Conservation (phyloP, 2,888 invertebrate species). For the Cynaeus angustus region DNA sequence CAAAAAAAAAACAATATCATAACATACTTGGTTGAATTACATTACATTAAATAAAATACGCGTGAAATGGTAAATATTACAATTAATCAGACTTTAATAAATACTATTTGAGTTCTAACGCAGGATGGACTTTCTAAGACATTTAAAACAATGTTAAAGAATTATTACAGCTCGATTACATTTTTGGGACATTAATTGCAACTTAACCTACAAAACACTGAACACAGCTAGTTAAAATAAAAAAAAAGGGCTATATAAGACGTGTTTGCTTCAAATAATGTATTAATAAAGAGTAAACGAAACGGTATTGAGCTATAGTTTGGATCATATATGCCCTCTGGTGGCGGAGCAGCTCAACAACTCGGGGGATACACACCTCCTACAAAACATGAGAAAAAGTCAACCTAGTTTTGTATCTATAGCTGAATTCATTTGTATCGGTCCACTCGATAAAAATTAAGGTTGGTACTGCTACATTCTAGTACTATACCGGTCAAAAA, state of each 20-base stretch:
- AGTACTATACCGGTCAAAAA: no score
- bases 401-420: no score
- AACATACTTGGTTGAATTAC: constrained; percentile 22
- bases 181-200: constrained; percentile 36
- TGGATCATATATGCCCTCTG: constrained; percentile 93
- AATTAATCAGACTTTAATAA: constrained; percentile 50
- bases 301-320: constrained; percentile 91
- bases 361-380: constrained; percentile 90
- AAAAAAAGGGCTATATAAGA: constrained; percentile 78
- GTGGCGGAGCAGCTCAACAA: constrained; percentile 86
- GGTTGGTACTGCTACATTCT: no score
- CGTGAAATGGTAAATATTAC: constrained; percentile 44
- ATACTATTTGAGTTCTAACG: constrained; percentile 45
- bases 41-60: constrained; percentile 36
- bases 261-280: constrained; percentile 91
- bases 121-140: constrained; percentile 3
- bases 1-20: constrained; percentile 22
- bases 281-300: constrained; percentile 88
- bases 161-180: constrained; percentile 26
- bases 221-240: constrained; percentile 44
- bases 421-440: no score
- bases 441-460: no score
- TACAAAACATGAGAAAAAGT: no score
- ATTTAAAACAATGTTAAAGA: constrained; percentile 32
- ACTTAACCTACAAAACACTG: constrained; percentile 31